Evolutionary conservation across 2,888 invertebrate species (phyloP), one percentile per base, ranked within the genome.

Genomic region (Bursaphelenchus okinawaensis): DNA sequence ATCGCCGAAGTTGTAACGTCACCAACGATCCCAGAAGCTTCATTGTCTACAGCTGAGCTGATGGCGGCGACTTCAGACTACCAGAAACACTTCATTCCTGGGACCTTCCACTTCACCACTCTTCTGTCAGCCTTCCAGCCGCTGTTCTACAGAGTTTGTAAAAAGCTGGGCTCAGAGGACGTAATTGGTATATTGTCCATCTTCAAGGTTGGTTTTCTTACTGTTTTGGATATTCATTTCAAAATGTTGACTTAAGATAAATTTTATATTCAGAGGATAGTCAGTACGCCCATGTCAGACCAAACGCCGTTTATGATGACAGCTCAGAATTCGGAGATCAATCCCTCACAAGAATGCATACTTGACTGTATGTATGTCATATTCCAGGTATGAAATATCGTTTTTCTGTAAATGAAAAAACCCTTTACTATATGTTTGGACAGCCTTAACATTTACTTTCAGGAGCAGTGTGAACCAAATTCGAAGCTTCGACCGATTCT

Each of bases 41-140:
- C 58, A 16, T 60, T 62, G 16, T 63, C 23, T 22, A 61, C 31
- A 20, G 51, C 50, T n/a, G 60, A 59, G 8, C n/a, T 59, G 20
- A 19, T 50, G 28, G 6, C 60, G 12, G 31, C 3, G 12, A 1
- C 22, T 31, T 59, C n/a, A 50, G 24, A 50, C 23, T 61, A 29
- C 22, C 60, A 20, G 19, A 69, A 67, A 40, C 40, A 67, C 69
- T 93, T 92, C 85, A 88, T 92, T 66, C 93, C 95, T 0, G 91
- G 92, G 23, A 91, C 94, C 81, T 90, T 91, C 68, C 96, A 93
- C 86, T 87, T 96, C 62, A 93, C 93, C 0, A 91, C 94, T 0
- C 86, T 95, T 19, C 90, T 95, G 73, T 93, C 94, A 85, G 93
- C 94, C 82, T 95, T 96, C 84, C 93, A 94, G 4, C 90, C 90